A percentile compares a stretch with the other conserved stretches of the same genome.
These are phyloP conservation scores for Temnothorax nylanderi DNA, from an alignment of 1,140 invertebrate species.

Conservation along the genomic window DNA sequence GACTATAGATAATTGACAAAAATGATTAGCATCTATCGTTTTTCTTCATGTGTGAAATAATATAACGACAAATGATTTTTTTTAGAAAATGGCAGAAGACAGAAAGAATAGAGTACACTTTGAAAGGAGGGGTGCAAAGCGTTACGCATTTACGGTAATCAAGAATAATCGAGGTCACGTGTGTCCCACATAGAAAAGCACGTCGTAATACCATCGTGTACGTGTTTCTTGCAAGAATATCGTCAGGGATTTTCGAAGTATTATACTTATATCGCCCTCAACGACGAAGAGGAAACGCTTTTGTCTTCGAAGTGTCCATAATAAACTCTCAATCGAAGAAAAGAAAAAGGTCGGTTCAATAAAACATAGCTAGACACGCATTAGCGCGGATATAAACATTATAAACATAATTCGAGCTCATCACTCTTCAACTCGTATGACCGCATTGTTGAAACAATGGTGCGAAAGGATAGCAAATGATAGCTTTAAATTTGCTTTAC, in stretches of 20 bases:
- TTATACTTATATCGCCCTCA: background rate
- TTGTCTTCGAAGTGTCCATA: background rate
- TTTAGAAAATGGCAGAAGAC: background rate
- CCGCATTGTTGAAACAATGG: background rate
- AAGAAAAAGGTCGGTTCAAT: constrained; percentile 7
- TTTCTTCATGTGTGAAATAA: background rate
- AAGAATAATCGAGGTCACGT: constrained; percentile 26
- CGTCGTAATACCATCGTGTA: background rate
- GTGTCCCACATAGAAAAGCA: background rate
- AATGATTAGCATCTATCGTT: background rate
- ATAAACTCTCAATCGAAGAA: constrained; percentile 30
- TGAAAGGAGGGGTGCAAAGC: background rate
- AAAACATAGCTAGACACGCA: background rate
- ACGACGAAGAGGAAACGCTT: background rate
- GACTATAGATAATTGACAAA: background rate
- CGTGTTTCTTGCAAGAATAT: background rate
- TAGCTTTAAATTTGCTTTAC: constrained; percentile 16
- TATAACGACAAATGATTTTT: constrained; percentile 37
- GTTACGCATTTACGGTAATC: background rate
- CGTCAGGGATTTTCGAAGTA: background rate
- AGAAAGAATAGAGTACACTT: background rate
- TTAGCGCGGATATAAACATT: constrained; percentile 21
- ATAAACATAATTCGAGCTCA: constrained; percentile 15
- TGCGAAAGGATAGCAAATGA: constrained; percentile 9
- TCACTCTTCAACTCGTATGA: background rate